These are phyloP conservation scores for Tinamus major DNA, from an alignment of 2,797 vertebrate genomes.

Conservation along the genomic window DNA sequence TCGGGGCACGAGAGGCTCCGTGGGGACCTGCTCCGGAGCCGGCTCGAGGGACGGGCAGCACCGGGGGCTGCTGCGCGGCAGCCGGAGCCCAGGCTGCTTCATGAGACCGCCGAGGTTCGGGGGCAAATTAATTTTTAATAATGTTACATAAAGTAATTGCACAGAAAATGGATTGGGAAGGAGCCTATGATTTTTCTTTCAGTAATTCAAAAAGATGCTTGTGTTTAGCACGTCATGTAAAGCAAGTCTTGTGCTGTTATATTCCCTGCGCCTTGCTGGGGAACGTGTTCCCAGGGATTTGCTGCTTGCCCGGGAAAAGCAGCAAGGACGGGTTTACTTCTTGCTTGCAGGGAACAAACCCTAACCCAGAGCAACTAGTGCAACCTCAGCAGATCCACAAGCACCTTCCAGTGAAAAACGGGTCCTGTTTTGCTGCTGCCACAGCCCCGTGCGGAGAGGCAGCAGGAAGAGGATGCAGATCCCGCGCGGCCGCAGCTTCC, in stretches of 20 bases:
- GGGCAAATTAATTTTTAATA: constrained; percentile 69
- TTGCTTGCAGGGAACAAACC: not conserved
- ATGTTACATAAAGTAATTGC: constrained; percentile 69
- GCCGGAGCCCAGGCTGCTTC: constrained; percentile 15
- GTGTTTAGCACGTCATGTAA: not conserved
- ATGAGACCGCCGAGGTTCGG: constrained; percentile 15
- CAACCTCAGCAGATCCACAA: not conserved
- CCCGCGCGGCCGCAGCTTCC: not conserved
- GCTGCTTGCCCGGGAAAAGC: not conserved
- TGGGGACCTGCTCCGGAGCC: not conserved
- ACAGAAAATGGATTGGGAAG: constrained; percentile 40
- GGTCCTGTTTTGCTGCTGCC: not conserved
- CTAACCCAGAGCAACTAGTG: not conserved
- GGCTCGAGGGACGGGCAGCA: not conserved
- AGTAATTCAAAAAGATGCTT: constrained; percentile 38
- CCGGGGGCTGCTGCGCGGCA: not conserved
- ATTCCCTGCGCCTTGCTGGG: not conserved
- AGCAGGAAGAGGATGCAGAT: not conserved
- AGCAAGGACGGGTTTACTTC: not conserved
- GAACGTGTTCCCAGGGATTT: not conserved
- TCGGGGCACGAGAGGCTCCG: not conserved
- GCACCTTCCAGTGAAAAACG: not conserved
- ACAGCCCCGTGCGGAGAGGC: not conserved
- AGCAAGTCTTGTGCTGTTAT: not conserved
- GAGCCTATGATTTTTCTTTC: constrained; percentile 16